A percentile compares a stretch with the other conserved stretches of the same genome.
These are phyloP conservation scores for Pachypanchax playfairii DNA, from an alignment of 2,113 vertebrate genomes.

Conservation along the genomic window DNA sequence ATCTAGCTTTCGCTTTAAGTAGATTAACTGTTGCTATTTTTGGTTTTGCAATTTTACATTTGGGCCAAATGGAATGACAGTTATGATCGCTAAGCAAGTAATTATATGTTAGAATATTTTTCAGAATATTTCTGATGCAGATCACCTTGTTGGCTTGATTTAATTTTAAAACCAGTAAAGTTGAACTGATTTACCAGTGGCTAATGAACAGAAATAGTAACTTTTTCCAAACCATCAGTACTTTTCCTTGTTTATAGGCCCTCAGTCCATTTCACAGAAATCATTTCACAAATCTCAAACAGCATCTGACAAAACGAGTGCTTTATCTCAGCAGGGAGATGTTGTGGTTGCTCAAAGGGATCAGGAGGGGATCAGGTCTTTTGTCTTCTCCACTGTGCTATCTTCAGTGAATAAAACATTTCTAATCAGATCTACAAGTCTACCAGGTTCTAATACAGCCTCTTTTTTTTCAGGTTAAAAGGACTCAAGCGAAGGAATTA, in stretches of 20 bases:
- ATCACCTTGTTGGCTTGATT: conserved; percentile 29
- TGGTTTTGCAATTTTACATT: conserved; percentile 3
- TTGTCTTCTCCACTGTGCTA: conserved; percentile 4
- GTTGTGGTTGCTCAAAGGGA: conserved; percentile 26
- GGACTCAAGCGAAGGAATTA: background rate
- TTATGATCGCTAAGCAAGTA: conserved; percentile 12
- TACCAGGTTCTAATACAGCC: background rate
- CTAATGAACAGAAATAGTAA: conserved; percentile 29
- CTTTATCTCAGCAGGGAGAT: conserved; percentile 23
- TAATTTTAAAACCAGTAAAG: conserved; percentile 41
- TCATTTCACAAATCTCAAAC: conserved; percentile 37
- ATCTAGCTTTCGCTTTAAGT: conserved; percentile 10
- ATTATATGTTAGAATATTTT: conserved; percentile 12
- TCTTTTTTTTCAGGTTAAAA: conserved; percentile 13
- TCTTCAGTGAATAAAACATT: conserved; percentile 7
- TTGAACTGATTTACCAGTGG: conserved; percentile 20
- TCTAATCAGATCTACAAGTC: background rate
- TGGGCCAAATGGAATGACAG: conserved; percentile 6
- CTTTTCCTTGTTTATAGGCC: conserved; percentile 3
- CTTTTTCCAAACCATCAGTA: background rate
- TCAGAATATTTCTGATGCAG: conserved; percentile 7
- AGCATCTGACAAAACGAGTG: conserved; percentile 43
- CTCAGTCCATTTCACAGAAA: conserved; percentile 31
- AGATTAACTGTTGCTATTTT: conserved; percentile 20
- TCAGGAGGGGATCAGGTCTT: conserved; percentile 4